Base-by-base conservation (phyloP, 2,888 invertebrate species). In the Saturnia pavonia region DNA sequence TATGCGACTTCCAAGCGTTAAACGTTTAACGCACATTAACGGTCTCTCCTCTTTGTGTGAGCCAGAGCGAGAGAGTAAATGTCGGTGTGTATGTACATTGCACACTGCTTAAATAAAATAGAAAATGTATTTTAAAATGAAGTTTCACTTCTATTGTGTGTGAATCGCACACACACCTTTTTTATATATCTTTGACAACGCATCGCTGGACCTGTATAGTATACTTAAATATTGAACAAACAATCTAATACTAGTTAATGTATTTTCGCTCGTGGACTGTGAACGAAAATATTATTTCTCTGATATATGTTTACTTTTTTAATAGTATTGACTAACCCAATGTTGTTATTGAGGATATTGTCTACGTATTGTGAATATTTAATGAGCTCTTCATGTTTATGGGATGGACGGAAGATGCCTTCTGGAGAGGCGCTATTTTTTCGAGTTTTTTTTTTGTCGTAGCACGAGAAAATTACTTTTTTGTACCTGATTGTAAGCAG, bases 251-350 rank as follows among this genome's bases (percentile, higher is more conserved):
- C 25, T 25, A 65, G 34, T 34, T 19, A 65, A 67, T 19, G 45
- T 67, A 25, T 67, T 63, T 34, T 27, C 34, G 40, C 63, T 40
- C 69, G 12, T 19, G 11, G 27, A n/a, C 69, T 69, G 65, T 63
- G 67, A 71, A 67, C 60, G 67, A 43, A 65, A 71, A 69, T 72
- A 57, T 25, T 57, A 57, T 69, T 19, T 70, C 51, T 51, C 14
- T 19, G 48, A 3, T 48, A 48, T 66, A 67, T 54, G 54, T 73
- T 69, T 51, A 67, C 68, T 69, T 69, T 70, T 43, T 45, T 45
- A 63, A 69, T 69, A 43, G 69, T 67, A 69, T 65, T 65, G 27
- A 40, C 40, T 19, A 11, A 9, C n/a, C 7, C 7, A 40, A 34
- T 7, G 16, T 22, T 65, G 40, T 40, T 34, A 19, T 40, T 40